Evolutionary conservation across 2,888 invertebrate genomes (phyloP), one percentile per base, ranked within the genome.

Genomic region (Lomographa bimaculata): DNA sequence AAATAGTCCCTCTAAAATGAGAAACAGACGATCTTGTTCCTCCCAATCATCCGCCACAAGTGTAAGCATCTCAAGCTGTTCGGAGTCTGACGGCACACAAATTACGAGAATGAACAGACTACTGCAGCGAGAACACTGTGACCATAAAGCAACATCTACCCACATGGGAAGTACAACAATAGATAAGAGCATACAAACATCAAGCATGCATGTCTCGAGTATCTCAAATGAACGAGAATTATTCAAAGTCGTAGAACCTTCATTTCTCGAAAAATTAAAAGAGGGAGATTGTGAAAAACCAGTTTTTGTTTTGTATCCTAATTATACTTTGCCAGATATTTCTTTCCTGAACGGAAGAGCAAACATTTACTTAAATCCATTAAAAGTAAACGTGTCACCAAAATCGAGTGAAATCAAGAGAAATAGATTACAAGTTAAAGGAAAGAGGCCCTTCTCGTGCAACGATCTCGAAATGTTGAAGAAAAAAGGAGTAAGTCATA

Each of bases 251-350:
- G 89, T 94, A 7, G 93, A 94, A 60, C 92, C 93, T 16, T 94
- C 94, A 6, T 94, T 94, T 65, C 77, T 94, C 46, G 91, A 91
- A 55, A 93, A 93, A 72, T 75, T 94, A 7, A 93, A 91, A 67
- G 80, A 91, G 70, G 92, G 91, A 3, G 91, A 91, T 53, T 91
- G 90, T 69, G 77, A 92, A 62, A 95, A 94, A 63, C 96, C 96
- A 2, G 95, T 97, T 1, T 97, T 96, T 76, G 94, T 97, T 23
- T 92, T 97, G 51, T 97, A 97, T 81, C 97, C 97, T 12, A 97
- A 95, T 78, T 97, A 97, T 67, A 94, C 97, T 3, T 81, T 97
- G 46, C 97, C 97, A 8, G 96, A 97, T 82, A 90, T 97, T 59
- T 95, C 95, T 59, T 97, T 97, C 78, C 90, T 97, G 37, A 84